Evolutionary conservation across 2,797 vertebrate species (phyloP), one percentile per base, ranked within the genome.

Genomic region (Sitta carolinensis): DNA sequence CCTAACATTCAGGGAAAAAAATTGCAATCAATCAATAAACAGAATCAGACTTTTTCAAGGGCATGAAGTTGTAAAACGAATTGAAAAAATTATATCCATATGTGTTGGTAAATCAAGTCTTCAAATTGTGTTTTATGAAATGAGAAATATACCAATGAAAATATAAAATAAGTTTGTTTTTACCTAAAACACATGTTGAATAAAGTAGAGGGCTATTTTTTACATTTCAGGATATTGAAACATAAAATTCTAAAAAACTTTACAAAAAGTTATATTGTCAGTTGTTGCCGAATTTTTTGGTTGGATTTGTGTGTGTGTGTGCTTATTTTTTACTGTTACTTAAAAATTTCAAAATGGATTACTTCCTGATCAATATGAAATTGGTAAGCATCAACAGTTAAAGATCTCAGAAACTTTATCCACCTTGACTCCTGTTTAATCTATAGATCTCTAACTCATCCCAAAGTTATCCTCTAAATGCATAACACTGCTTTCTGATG

Each of bases 271-370:
- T 38, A 26, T n/a, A 21, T 1, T 30, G 3, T 22, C 58, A 42
- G 4, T 34, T 64, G 3, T 38, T 77, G 10, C 15, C 69, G 12
- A 4, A 32, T n/a, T 1, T 57, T 72, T 76, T 18, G 9, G 3
- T 18, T 78, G 16, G 3, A 7, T 4, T 13, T 62, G 2, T 14
- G 4, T 7, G 8, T 11, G 12, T 3, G 9, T 10, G 11, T 3
- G 10, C 67, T 47, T 40, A 40, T 70, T 58, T n/a, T 22, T 18
- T 16, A 43, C 2, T 36, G 4, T 20, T 40, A 52, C 13, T 83
- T 58, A 57, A 82, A 76, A 58, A 9, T 29, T 58, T 75, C 3
- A 45, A 57, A 80, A 63, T 32, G 0, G 0, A 36, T 84, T 34
- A 3, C 7, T 59, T 68, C 36, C 62, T 1, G 2, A 78, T 6